phyloP scores from a whole-genome alignment of 2,113 vertebrate genomes.

The Ceuthmochares aereus region DNA sequence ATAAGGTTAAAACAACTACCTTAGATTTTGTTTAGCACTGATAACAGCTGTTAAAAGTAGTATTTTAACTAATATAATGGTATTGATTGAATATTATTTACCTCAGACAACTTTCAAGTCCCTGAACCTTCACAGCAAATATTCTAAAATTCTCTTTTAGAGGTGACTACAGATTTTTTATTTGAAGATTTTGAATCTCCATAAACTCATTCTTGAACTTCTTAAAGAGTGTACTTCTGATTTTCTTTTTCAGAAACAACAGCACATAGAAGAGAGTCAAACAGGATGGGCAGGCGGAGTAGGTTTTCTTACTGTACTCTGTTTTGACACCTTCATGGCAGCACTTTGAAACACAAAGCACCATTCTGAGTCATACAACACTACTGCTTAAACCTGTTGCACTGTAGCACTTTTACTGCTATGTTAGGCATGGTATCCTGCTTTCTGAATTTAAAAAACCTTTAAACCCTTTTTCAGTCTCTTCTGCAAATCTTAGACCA shows the following conservation, averaged over 20 bases:
- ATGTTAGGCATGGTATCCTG: neutral
- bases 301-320: conserved; percentile 70
- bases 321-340: neutral
- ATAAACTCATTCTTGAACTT: neutral
- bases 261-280: conserved; percentile 87
- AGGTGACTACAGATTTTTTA: neutral
- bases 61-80: neutral
- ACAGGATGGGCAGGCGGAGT: conserved; percentile 96
- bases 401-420: neutral
- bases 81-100: neutral
- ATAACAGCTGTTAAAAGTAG: neutral
- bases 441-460: neutral
- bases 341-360: conserved; percentile 6
- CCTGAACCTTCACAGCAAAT: neutral
- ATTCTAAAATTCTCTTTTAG: neutral
- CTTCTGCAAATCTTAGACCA: neutral
- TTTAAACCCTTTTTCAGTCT: neutral
- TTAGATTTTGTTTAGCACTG: neutral
- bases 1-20: neutral
- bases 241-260: conserved; percentile 76
- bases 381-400: neutral
- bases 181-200: neutral
- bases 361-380: neutral
- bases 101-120: neutral
- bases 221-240: neutral